Evolutionary conservation across 2,888 invertebrate species (phyloP).

Genomic region (Aethes cnicana): DNA sequence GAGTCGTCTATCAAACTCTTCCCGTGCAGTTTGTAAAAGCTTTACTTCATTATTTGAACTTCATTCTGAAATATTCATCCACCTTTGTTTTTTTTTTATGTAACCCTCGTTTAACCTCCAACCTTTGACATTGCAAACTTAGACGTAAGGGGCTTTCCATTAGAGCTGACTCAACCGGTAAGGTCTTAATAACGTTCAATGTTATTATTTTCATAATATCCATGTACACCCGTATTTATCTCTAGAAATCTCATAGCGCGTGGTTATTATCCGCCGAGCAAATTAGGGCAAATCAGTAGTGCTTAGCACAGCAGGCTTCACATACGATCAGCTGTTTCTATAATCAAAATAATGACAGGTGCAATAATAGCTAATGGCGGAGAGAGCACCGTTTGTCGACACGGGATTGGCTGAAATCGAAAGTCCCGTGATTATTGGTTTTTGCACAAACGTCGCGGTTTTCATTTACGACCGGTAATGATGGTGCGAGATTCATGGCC

Average conservation of each 20-base stretch:
- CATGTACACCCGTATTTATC: constrained; percentile 17
- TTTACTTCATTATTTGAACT: too few relatives aligned
- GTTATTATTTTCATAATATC: constrained; percentile 7
- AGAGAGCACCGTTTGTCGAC: constrained; percentile 48
- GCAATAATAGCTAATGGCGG: constrained; percentile 40
- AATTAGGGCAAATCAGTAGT: constrained; percentile 11
- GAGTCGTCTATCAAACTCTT: too few relatives aligned
- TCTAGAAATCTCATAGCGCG: constrained; percentile 9
- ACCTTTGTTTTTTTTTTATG: too few relatives aligned
- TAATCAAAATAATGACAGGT: constrained; percentile 36
- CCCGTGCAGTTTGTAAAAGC: too few relatives aligned
- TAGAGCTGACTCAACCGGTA: too few relatives aligned
- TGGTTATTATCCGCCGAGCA: constrained; percentile 14
- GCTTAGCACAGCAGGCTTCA: constrained; percentile 17
- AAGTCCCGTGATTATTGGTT: constrained; percentile 54
- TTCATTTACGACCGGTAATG: constrained; percentile 41
- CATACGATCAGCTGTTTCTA: constrained; percentile 26
- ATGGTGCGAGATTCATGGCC: constrained; percentile 38
- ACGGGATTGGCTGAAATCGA: constrained; percentile 56
- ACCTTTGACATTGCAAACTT: neutral
- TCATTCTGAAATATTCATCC: too few relatives aligned
- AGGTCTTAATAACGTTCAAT: neutral
- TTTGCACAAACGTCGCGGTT: constrained; percentile 40
- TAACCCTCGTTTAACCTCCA: too few relatives aligned
- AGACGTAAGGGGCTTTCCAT: neutral